phyloP scores from a whole-genome alignment of 2,113 vertebrate genomes.

The Plecturocebus donacophilus region DNA sequence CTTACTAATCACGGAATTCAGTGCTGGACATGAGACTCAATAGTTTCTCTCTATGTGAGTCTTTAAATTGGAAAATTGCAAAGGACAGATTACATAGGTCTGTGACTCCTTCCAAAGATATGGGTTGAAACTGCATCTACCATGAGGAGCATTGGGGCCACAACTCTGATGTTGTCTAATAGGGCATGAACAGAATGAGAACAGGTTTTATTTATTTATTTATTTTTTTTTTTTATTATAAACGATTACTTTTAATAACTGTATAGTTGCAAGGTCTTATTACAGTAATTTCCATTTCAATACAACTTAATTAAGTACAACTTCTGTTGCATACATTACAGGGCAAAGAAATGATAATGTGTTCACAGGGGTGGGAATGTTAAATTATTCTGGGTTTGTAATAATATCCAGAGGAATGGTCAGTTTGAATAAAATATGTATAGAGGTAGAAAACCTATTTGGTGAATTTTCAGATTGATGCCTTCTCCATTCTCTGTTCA shows the following conservation, averaged over 20 bases:
- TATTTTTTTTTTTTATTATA: no score
- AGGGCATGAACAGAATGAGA: not conserved
- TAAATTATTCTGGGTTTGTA: not conserved
- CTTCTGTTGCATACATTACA: not conserved
- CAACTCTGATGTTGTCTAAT: accelerated
- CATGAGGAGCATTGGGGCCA: not conserved
- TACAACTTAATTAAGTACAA: no score
- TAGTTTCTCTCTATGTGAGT: not conserved
- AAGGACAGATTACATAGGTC: not conserved
- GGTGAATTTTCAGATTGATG: not conserved
- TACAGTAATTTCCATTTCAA: no score
- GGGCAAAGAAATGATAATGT: not conserved
- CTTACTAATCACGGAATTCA: not conserved
- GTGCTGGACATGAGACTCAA: not conserved
- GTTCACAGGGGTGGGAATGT: not conserved
- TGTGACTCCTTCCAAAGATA: not conserved
- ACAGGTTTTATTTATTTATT: no score
- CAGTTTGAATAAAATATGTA: not conserved
- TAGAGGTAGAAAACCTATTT: not conserved
- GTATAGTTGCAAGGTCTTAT: no score
- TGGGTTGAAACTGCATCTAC: no score
- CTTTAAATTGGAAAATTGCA: not conserved
- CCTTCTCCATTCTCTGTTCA: not conserved
- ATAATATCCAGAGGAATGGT: not conserved
- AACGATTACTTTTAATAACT: no score